Base-by-base conservation (phyloP, 1,140 invertebrate species). In the Dinoponera quadriceps region DNA sequence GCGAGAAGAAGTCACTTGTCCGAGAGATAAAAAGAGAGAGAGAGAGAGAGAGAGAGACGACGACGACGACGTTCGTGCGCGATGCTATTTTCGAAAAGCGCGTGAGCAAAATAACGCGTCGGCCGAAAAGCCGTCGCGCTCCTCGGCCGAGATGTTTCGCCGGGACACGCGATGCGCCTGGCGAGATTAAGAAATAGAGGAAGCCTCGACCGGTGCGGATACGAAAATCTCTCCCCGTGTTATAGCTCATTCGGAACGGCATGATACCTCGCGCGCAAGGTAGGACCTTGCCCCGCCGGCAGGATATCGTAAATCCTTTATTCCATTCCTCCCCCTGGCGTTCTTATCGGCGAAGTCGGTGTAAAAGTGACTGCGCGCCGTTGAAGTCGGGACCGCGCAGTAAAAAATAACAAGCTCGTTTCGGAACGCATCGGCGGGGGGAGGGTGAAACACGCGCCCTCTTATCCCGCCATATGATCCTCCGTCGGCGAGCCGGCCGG, bases 381-480 rank as follows among this genome's bases (percentile, higher is more conserved):
- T 60, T 86, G 82, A 85, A 89, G 72, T 57, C 51, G 65, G 29
- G 63, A 73, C 51, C 62, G 49, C 59, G 84, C 72, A 84, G 82
- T 92, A 90, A 93, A 92, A 93, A 92, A 92, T 92, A 93, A 93
- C 89, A 91, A 93, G 90, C 85, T 86, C 82, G 57, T 85, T 90
- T 80, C 49, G 51, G 22, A 65, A 55, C 54, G 57, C 72, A 66
- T 73, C 44, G 48, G 2, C 33, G 60, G 49, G 63, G 38, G 51
- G 69, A 66, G 73, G 80, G 83, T 82, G 81, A 81, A 86, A 81
- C 48, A 22, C n/a, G 16, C 55, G 62, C 51, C 62, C 69, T 69
- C 78, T 87, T 84, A 87, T 87, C 55, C 81, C 25, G 22, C 66
- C 68, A 44, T 69, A 78, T 55, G 65, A 83, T 57, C 57, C 57